Base-by-base conservation (phyloP, 2,888 invertebrate genomes). In the Sepioteuthis lessoniana region DNA sequence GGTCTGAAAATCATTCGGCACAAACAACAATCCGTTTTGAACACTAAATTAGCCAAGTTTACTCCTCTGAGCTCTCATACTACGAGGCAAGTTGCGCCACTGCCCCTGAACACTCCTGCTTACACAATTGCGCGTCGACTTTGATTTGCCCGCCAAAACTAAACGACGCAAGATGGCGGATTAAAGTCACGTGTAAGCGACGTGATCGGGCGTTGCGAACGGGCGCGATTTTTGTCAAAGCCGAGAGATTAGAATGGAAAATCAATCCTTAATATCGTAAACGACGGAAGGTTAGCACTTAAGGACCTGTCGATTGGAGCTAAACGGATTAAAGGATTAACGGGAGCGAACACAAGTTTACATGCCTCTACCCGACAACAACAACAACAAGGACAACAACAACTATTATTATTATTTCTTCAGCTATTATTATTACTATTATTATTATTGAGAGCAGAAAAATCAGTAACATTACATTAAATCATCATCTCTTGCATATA, bases 101-200 rank as follows among this genome's bases (percentile, higher is more conserved):
- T 28, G 28, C 31, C 7, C 31, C 19, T 31, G 60, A 28, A 7
- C 1, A 8, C 25, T 31, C 31, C 31, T 10, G 31, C 28, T 4
- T 31, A 31, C 60, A 8, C 28, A 60, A 60, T 25, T 28, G 31
- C 60, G 21, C 31, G 60, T 60, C 28, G 60, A 35, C n/a, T 76
- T 76, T n/a, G 76, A 76, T 76, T 76, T 10, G 76, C 76, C n/a
- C n/a, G 76, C 76, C 16, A n/a, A 76, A n/a, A 76, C 76, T n/a
- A 76, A 76, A n/a, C n/a, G 76, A n/a, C n/a, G n/a, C n/a, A 76
- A 76, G n/a, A n/a, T 76, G 76, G n/a, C 76, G 76, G 76, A 76
- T 76, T 76, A 76, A 76, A 76, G 76, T 76, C 76, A 76, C n/a
- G 76, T 76, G 76, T 76, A 13, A 35, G n/a, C 76, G 76, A 76